phyloP scores from a whole-genome alignment of 2,113 vertebrate genomes.

The Crotophaga sulcirostris region DNA sequence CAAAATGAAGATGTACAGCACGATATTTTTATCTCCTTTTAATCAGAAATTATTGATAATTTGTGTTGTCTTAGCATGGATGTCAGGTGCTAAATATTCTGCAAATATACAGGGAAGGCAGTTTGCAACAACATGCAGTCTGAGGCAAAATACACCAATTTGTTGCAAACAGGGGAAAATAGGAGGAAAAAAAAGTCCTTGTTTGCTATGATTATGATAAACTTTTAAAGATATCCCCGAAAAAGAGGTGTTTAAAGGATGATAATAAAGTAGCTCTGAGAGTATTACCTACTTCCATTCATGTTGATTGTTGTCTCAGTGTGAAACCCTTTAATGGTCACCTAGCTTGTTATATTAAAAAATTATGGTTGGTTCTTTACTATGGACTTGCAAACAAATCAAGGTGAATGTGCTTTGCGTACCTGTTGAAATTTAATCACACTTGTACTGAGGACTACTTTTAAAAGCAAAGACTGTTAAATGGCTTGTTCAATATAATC shows the following conservation, averaged over 20 bases:
- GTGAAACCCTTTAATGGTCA: not conserved
- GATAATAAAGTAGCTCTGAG: not conserved
- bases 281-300: not conserved
- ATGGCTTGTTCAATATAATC: not conserved
- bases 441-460: not conserved
- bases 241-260: not conserved
- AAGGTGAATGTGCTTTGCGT: not conserved
- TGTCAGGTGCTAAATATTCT: not conserved
- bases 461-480: not conserved
- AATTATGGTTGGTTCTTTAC: not conserved
- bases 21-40: not conserved
- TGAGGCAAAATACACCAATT: not conserved
- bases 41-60: not conserved
- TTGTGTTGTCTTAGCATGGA: not conserved
- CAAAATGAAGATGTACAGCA: not conserved
- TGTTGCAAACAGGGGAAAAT: not conserved
- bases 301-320: not conserved
- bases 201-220: not conserved
- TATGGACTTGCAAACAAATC: not conserved
- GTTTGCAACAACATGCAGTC: not conserved
- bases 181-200: not conserved
- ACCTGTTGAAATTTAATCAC: not conserved
- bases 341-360: not conserved
- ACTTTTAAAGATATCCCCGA: not conserved
- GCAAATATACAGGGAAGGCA: not conserved